phyloP scores from a whole-genome alignment of 2,888 invertebrate genomes.

The Chrysolina oricalcia region DNA sequence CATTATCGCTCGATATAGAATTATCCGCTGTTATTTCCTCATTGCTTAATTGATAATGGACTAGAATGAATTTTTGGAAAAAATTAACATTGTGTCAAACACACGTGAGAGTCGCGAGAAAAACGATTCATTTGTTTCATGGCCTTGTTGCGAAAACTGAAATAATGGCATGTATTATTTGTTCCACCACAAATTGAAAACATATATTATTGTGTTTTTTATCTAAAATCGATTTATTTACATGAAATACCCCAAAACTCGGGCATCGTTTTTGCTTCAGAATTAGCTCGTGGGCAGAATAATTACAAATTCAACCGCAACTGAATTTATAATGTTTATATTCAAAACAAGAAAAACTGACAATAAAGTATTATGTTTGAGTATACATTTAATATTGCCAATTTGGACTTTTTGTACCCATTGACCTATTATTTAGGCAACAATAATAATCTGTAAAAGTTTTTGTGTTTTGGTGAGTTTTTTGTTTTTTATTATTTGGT shows the following conservation, averaged over 20 bases:
- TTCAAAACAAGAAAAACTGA: background rate
- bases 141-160: constrained; percentile 30
- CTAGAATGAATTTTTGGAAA: constrained; percentile 16
- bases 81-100: constrained; percentile 9
- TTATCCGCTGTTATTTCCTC: constrained; percentile 30
- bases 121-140: constrained; percentile 22
- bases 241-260: constrained; percentile 14
- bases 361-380: background rate
- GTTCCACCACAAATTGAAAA: constrained; percentile 22
- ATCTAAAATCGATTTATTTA: constrained; percentile 9
- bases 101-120: constrained; percentile 7
- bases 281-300: background rate
- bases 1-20: constrained; percentile 7
- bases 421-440: background rate
- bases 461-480: too few species aligned
- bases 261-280: constrained; percentile 4
- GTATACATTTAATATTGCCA: background rate
- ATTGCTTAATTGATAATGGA: constrained; percentile 24
- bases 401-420: background rate
- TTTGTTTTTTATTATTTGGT: too few species aligned
- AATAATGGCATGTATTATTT: constrained; percentile 26
- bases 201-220: constrained; percentile 14
- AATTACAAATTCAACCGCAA: constrained; percentile 18
- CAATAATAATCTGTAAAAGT: too few species aligned
- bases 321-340: background rate